A percentile compares a stretch with the other conserved stretches of the same genome.
Conservation (phyloP, 2,888 invertebrate species). For the Nesidiocoris tenuis region DNA sequence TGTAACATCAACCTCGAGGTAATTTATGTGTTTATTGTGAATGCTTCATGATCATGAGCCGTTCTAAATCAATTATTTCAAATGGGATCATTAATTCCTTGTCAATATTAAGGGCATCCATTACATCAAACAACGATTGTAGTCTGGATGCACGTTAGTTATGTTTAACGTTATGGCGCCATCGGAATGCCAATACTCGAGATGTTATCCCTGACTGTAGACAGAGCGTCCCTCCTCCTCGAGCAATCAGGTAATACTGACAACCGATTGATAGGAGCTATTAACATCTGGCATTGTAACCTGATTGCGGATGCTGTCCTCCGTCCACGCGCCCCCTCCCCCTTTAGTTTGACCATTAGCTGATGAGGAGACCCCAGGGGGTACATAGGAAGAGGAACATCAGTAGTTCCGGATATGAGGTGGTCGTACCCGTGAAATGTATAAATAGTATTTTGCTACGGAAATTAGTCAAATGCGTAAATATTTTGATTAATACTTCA, state of each 20-base stretch:
- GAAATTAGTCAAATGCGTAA: too few species aligned
- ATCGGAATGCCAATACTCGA: neutral
- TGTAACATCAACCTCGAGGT: too few species aligned
- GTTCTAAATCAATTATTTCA: constrained; percentile 14
- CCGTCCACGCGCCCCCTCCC: too few species aligned
- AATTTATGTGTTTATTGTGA: too few species aligned
- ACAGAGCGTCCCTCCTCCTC: neutral
- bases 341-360: constrained; percentile 34
- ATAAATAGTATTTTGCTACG: too few species aligned
- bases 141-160: constrained; percentile 8
- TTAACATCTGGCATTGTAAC: constrained; percentile 28
- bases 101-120: constrained; percentile 14
- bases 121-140: constrained; percentile 28
- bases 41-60: too few species aligned
- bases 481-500: too few species aligned
- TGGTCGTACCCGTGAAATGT: too few species aligned
- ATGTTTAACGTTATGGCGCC: constrained; percentile 9
- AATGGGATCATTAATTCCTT: constrained; percentile 12
- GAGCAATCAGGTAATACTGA: constrained; percentile 25
- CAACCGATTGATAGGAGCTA: constrained; percentile 34
- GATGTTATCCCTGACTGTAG: constrained; percentile 10
- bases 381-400: neutral
- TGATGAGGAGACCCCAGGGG: constrained; percentile 16
- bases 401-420: too few species aligned
- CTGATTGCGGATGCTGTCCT: constrained; percentile 37